Evolutionary conservation across 2,888 invertebrate genomes (phyloP), one percentile per base, ranked within the genome.

Genomic region (Troilus luridus): DNA sequence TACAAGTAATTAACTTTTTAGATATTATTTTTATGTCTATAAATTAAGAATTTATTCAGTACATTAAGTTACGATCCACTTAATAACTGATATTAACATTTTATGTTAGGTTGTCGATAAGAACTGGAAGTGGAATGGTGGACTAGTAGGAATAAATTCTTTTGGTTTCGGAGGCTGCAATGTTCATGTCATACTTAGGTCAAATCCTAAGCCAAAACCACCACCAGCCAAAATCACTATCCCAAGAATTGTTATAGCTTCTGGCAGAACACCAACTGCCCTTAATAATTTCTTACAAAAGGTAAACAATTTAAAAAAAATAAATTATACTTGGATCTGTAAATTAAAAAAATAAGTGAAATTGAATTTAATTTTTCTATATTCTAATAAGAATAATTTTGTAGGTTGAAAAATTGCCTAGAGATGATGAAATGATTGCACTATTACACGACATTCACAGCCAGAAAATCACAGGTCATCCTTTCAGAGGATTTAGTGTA

Each of bases 81-180:
- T 54, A 56, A 81, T 1, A 24, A 5, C 7, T 19, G 27, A 12
- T 12, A 72, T 14, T 27, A 17, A 17, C 41, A 3, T 19, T 24
- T n/a, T 58, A 88, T 67, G 92, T 92, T 93, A 95, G 95, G 98
- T 99, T 91, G 98, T 99, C 27, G 96, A 97, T 92, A 96, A 97
- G 94, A 96, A 97, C 93, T 96, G 96, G 92, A 96, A 96, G 59
- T 99, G 98, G 97, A 96, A 97, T 91, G 99, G 99, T 90, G 99
- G 99, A n/a, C 95, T 98, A 92, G 96, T 98, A 90, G 99, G 97
- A 54, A 94, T 99, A 64, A 99, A 99, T 95, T 99, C 99, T 17
- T 99, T 99, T 94, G 99, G 99, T 54, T 99, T 99, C 95, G 99
- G 99, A 92, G 99, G 99, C 91, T 98, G 98, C 88, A 98, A 98